These are phyloP conservation scores for Philaenus spumarius DNA, from an alignment of 1,140 invertebrate species.

Conservation along the genomic window DNA sequence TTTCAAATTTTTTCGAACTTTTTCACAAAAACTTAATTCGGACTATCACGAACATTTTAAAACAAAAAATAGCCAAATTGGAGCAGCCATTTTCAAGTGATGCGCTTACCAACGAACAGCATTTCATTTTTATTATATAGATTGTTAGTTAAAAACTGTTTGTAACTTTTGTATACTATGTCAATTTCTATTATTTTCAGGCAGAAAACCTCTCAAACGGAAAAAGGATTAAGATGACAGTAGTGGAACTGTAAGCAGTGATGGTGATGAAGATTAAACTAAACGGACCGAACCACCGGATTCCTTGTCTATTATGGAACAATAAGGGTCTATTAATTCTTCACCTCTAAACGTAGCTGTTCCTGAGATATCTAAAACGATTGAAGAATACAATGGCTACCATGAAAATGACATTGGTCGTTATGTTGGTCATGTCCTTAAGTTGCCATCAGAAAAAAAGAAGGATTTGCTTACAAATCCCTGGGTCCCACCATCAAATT, in stretches of 20 bases:
- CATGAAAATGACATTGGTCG: constrained; percentile 21
- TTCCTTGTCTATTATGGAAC: not conserved
- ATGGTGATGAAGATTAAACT: constrained; percentile 17
- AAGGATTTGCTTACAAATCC: constrained; percentile 1
- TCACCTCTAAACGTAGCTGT: constrained; percentile 17
- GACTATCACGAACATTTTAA: no score
- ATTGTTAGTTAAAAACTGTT: no score
- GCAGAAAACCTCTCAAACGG: constrained; percentile 3
- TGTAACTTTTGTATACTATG: no score
- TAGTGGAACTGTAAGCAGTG: constrained; percentile 19
- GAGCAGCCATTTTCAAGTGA: no score
- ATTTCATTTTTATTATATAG: no score
- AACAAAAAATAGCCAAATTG: no score
- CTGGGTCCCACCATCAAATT: constrained; percentile 11
- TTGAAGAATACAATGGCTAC: constrained; percentile 17
- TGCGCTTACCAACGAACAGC: no score
- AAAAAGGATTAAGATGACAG: constrained; percentile 7
- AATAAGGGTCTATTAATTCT: not conserved
- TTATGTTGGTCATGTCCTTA: constrained; percentile 22
- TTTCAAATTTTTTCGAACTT: no score
- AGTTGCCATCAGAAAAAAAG: constrained; percentile 14
- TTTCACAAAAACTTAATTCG: no score
- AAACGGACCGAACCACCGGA: not conserved
- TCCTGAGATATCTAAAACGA: constrained; percentile 19
- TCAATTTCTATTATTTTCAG: constrained; percentile 13